Base-by-base conservation (phyloP, 2,797 vertebrate species). In the Malacoctenus gilli region DNA sequence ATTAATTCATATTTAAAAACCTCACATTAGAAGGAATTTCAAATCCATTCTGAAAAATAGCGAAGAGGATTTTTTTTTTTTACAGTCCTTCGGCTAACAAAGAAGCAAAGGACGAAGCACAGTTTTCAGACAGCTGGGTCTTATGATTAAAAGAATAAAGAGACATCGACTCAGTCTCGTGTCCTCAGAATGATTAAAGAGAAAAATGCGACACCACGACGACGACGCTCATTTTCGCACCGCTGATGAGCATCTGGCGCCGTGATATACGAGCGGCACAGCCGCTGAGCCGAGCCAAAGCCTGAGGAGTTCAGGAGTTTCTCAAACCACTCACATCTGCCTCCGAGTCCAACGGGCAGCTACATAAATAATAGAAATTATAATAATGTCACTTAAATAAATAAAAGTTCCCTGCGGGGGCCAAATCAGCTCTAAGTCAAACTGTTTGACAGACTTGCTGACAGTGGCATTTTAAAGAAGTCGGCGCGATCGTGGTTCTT, bases 321-420 rank as follows among this genome's bases (percentile, higher is more conserved):
- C 57, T 72, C 28, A 72, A 79, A 67, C 47, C 55, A 40, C 44
- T 66, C 46, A 59, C 43, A 61, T 77, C 47, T 77, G 61, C 72
- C 63, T 59, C 68, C 3, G 8, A 75, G 61, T 72, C n/a, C 39
- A 68, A 75, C 18, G 16, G 37, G 25, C 13, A 23, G 44, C 44
- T 15, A 39, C 49, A 83, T 85, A 78, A 84, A 79, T 85, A 81
- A 84, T 84, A 49, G 34, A 76, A 81, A 84, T 80, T 64, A 71
- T 62, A 82, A 83, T 80, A 81, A 79, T 75, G 75, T 48, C 60
- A 51, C 48, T 59, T 62, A 43, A 41, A 71, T 53, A 64, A 54
- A 77, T 44, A 36, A 63, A 43, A 32, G 36, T 10, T 38, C 48
- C 36, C 68, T 1, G 20, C 71, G 39, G 65, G 63, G 77, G 72